Evolutionary conservation across 2,113 vertebrate species (phyloP).

Genomic region (Lanius ludovicianus): DNA sequence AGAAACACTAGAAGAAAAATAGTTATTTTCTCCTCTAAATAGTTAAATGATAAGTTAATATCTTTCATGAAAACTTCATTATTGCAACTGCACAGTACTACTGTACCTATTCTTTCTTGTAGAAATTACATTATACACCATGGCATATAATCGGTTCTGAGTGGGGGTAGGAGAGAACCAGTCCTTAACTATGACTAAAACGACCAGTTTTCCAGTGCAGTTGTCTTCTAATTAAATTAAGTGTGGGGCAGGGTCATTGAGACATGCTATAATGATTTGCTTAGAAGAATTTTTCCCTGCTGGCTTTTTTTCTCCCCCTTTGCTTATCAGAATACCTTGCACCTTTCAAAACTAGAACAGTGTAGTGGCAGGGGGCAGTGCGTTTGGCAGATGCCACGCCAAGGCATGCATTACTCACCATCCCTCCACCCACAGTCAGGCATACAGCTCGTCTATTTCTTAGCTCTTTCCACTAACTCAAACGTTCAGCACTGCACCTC

Average conservation of each 20-base stretch:
- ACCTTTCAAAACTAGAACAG: conserved; percentile 6
- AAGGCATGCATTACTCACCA: conserved; percentile 12
- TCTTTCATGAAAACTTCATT: conserved; percentile 24
- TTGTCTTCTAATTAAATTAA: conserved; percentile 61
- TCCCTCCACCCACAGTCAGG: not conserved
- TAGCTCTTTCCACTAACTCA: conserved; percentile 38
- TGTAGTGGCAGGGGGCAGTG: not conserved
- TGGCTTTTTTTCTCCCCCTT: not conserved
- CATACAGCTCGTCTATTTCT: not conserved
- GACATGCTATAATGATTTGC: conserved; percentile 21
- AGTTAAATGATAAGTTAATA: conserved; percentile 13
- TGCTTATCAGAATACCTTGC: not conserved
- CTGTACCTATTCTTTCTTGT: not conserved
- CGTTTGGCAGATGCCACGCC: not conserved
- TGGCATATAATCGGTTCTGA: conserved; percentile 21
- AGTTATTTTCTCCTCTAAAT: not conserved
- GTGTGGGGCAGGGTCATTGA: not conserved
- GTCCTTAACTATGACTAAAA: conserved; percentile 40
- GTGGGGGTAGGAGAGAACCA: not conserved
- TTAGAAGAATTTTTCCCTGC: conserved; percentile 1
- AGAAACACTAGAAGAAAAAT: not conserved
- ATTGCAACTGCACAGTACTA: not conserved
- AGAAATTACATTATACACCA: conserved; percentile 17
- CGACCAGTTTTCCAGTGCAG: conserved; percentile 34
- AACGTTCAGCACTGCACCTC: not conserved